These are phyloP conservation scores for Macroteleia sp. DNA, from an alignment of 2,888 invertebrate species.

Conservation along the genomic window DNA sequence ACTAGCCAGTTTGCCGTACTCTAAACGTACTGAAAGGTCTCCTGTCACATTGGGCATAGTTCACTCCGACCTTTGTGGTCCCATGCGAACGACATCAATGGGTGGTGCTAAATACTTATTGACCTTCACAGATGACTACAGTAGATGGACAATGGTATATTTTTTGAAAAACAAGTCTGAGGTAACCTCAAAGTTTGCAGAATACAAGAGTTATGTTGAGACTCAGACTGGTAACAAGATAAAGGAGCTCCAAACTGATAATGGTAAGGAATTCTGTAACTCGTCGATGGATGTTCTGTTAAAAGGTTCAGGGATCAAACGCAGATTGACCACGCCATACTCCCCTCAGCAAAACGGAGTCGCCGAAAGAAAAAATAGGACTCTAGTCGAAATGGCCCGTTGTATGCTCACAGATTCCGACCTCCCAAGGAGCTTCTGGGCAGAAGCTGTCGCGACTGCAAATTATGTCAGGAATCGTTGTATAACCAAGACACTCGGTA, in stretches of 20 bases:
- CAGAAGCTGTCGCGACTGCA: background rate
- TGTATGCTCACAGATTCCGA: too few species aligned
- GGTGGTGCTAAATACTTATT: conserved; percentile 36
- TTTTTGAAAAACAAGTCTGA: background rate
- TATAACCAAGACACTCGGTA: too few species aligned
- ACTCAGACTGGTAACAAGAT: conserved; percentile 38
- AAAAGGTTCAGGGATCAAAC: conserved; percentile 67
- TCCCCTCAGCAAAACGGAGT: conserved; percentile 73
- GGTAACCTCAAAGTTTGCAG: conserved; percentile 44
- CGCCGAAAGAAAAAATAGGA: conserved; percentile 9
- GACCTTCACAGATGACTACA: background rate
- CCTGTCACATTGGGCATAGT: conserved; percentile 31
- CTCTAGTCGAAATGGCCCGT: conserved; percentile 13
- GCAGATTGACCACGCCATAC: conserved; percentile 66
- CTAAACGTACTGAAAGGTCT: background rate
- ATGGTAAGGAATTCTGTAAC: conserved; percentile 57
- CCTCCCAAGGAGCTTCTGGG: background rate
- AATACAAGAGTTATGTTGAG: conserved; percentile 55
- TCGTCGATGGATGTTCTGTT: background rate
- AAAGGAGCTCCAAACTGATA: conserved; percentile 58
- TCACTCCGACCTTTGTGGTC: conserved; percentile 55
- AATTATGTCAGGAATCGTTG: background rate
- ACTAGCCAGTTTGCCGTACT: background rate
- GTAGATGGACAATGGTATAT: background rate
- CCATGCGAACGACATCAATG: conserved; percentile 34